Evolutionary conservation across 2,113 vertebrate genomes (phyloP), one percentile per base, ranked within the genome.

Genomic region (Agapornis roseicollis): DNA sequence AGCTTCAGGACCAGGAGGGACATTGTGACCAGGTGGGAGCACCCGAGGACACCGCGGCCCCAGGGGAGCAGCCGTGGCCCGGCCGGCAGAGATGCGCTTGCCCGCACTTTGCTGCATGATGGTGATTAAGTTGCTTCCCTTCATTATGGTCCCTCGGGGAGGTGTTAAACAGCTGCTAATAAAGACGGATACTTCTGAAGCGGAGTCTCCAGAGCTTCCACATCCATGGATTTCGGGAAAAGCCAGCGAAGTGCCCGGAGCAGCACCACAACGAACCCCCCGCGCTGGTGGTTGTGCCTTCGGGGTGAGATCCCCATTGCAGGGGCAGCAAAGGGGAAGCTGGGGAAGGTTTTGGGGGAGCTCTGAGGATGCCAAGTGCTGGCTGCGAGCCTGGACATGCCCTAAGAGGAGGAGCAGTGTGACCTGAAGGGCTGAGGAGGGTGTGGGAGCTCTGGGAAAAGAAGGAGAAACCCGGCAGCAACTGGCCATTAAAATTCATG

Each of bases 401-500:
- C 63, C 33, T 7, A 64, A 17, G 56, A 58, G 29, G 27, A 80
- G 80, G 46, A 68, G 68, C 50, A 89, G 69, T 29, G n/a, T 13
- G 42, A 93, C 60, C 87, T 28, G 2, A 60, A 77, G 58, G 76
- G 37, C 64, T 68, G 61, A 7, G 17, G 35, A 13, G 42, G 52
- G 58, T 19, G 14, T 16, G 33, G 39, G 29, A 70, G 85, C 58
- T 35, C 27, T 4, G 52, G 88, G 73, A 76, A 85, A 68, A 60
- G 69, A 60, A 74, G 76, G 74, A 79, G 73, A 79, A 94, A 85
- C 81, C 78, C 73, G 13, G 82, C 89, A 81, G 90, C 83, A 76
- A 93, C 58, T 63, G 80, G 16, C 91, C 90, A 95, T 97, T 94
- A 96, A 97, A 97, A 97, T 97, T 92, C 96, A 96, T 94, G 92